These are phyloP conservation scores for Thymelicus lineola DNA, from an alignment of 2,888 invertebrate genomes.

Conservation along the genomic window DNA sequence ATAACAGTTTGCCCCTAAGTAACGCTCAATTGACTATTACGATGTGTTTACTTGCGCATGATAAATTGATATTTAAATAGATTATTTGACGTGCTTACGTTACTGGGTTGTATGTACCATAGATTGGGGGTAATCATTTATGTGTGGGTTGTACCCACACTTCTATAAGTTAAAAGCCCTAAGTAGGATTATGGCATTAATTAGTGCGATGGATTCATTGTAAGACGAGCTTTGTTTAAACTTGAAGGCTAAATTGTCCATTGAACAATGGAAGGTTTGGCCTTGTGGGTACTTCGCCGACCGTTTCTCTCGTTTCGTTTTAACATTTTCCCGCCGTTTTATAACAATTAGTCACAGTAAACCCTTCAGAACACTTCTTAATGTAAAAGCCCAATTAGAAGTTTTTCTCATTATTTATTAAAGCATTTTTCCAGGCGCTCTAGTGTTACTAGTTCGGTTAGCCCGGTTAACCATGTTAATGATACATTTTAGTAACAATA, in stretches of 20 bases:
- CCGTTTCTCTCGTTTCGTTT: constrained; percentile 15
- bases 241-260: constrained; percentile 58
- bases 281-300: constrained; percentile 27
- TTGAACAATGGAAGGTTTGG: constrained; percentile 41
- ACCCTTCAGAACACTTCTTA: constrained; percentile 8
- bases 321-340: constrained; percentile 10
- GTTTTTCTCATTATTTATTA: constrained; percentile 7
- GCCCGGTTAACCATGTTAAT: no score
- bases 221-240: constrained; percentile 41
- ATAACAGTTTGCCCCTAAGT: no score
- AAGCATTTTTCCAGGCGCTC: no score
- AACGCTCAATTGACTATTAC: no score
- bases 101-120: no score
- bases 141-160: no score
- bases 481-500: no score
- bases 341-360: constrained; percentile 3
- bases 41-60: no score
- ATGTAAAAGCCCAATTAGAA: constrained; percentile 5
- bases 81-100: no score
- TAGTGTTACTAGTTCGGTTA: no score
- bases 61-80: no score
- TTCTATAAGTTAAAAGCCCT: not conserved
- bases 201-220: constrained; percentile 36
- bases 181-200: constrained; percentile 21
- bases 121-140: no score